Evolutionary conservation across 2,888 invertebrate species (phyloP), one percentile per base, ranked within the genome.

Genomic region (Mesorhabditis spiculigera): DNA sequence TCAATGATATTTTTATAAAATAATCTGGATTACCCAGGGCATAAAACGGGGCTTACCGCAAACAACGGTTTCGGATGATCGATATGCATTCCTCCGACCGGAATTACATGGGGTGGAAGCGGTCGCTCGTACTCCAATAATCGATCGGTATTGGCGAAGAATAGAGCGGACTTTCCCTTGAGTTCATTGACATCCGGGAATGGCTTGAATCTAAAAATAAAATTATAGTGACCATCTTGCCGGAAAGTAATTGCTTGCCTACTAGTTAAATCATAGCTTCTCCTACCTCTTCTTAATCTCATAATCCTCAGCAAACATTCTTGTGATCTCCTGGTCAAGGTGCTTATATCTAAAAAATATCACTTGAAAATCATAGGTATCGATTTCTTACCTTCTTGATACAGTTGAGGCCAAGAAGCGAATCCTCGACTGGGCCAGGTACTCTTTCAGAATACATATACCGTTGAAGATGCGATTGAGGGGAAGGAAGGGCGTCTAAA

Each of bases 41-140:
- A n/a, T 6, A 10, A 50, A 50, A 6, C 50, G 16, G 5, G 58
- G 68, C 70, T 73, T 77, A 87, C 86, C 73, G 83, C 69, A 69
- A 87, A 86, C n/a, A 87, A 79, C 4, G 86, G 86, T 65, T 82
- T 82, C 4, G 86, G 82, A n/a, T 83, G 78, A 45, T 86, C 82
- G 70, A 87, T 86, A 71, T 87, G 87, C 74, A 87, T 78, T 43
- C 87, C 87, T 8, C 87, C 88, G n/a, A 88, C 86, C 67, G 86
- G 86, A 58, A 86, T 81, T 44, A 87, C 86, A 64, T 87, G 85
- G 0, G 87, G 84, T 4, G 87, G 86, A 3, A 87, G 78, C 6
- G 86, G 78, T 45, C 86, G 76, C 0, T 86, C 81, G 69, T 74
- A 86, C 74, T 88, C 88, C 58, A 88, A 73, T 4, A 86, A 81